Percentiles rank a stretch among this genome's conserved stretches.
These are phyloP conservation scores for Alethe diademata DNA, from an alignment of 2,113 vertebrate genomes.

Conservation along the genomic window DNA sequence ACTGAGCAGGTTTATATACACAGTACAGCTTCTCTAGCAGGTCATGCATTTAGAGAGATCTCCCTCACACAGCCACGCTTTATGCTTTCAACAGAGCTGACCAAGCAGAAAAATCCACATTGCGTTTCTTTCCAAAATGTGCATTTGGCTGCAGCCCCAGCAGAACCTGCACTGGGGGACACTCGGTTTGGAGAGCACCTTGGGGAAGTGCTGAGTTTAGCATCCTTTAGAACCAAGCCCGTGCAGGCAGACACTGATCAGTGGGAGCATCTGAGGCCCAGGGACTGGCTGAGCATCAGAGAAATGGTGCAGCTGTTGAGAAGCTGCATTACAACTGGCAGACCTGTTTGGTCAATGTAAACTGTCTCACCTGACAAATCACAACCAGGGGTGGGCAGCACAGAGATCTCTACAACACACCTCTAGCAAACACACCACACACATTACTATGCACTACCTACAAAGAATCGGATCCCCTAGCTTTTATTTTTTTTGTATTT, in stretches of 20 bases:
- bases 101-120: not conserved
- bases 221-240: not conserved
- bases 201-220: not conserved
- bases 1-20: not conserved
- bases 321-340: not conserved
- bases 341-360: not conserved
- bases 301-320: not conserved
- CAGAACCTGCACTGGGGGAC: not conserved
- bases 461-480: not conserved
- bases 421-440: not conserved
- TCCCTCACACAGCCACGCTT: not conserved
- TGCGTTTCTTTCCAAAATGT: not conserved
- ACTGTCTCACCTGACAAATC: not conserved
- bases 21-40: constrained; percentile 45
- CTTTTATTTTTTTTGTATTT: not conserved
- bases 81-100: not conserved
- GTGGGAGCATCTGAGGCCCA: not conserved
- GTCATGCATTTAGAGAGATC: constrained; percentile 41
- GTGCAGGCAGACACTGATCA: not conserved
- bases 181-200: not conserved
- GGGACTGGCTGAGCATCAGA: not conserved
- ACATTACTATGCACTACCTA: not conserved
- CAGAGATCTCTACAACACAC: not conserved
- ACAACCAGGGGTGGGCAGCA: not conserved
- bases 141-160: constrained; percentile 4